Conservation (phyloP, 2,888 invertebrate genomes). For the Suillia variegata region DNA sequence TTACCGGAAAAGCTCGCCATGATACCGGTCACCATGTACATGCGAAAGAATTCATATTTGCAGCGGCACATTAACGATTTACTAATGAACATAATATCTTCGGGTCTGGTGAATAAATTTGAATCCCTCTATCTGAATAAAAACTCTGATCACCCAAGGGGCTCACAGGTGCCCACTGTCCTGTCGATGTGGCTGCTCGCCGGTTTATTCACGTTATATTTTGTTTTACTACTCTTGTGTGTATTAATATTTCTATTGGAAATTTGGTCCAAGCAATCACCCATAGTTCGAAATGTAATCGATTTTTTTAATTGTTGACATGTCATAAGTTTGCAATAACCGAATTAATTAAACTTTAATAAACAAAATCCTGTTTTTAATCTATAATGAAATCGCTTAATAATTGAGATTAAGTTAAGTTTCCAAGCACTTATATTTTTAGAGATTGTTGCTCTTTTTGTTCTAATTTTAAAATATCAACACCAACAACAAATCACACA, state of each 20-base stretch:
- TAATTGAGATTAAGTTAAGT: too few relatives aligned
- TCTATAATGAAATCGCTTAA: too few relatives aligned
- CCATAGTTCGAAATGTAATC: conserved; percentile 15
- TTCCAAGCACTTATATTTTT: too few relatives aligned
- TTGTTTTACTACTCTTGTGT: conserved; percentile 13
- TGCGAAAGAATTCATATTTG: conserved; percentile 48
- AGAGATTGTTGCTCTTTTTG: too few relatives aligned
- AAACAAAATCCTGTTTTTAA: too few relatives aligned
- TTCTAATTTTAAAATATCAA: too few relatives aligned
- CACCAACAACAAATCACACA: too few relatives aligned
- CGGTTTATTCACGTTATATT: conserved; percentile 24
- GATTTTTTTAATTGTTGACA: conserved; percentile 23
- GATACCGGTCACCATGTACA: conserved; percentile 46
- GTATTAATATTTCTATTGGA: conserved; percentile 22
- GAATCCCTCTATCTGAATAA: conserved; percentile 38
- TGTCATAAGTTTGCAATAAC: too few relatives aligned
- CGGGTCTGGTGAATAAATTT: conserved; percentile 41
- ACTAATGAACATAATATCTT: conserved; percentile 42
- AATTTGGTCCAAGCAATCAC: conserved; percentile 22
- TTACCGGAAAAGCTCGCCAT: conserved; percentile 39
- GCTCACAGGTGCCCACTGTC: conserved; percentile 10
- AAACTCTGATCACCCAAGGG: not conserved
- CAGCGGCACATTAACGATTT: conserved; percentile 35
- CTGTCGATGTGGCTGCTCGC: conserved; percentile 18
- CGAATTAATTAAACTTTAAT: too few relatives aligned